Evolutionary conservation across 2,797 vertebrate genomes (phyloP).

Genomic region (Acipenser ruthenus): DNA sequence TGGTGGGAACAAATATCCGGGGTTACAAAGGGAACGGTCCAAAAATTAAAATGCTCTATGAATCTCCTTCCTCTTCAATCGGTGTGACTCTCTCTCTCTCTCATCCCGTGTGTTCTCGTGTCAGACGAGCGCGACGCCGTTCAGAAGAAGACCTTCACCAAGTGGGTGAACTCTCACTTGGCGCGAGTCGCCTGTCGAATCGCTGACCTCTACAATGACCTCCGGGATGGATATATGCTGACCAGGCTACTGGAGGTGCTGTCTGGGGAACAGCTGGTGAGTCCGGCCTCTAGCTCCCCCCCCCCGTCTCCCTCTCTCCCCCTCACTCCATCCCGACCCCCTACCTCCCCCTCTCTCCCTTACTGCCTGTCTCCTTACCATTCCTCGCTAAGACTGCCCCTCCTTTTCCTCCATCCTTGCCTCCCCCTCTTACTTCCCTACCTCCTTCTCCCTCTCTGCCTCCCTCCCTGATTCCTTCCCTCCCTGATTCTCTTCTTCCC

Average conservation of each 20-base stretch:
- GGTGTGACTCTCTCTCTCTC: background rate
- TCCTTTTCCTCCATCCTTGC: background rate
- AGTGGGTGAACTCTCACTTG: slow-evolving; percentile 89
- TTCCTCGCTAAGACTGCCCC: no score
- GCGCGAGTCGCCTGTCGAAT: slow-evolving; percentile 79
- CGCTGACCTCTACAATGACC: slow-evolving; percentile 79
- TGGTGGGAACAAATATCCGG: no score
- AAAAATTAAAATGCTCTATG: no score
- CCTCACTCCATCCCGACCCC: background rate
- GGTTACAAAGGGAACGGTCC: no score
- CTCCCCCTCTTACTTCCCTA: background rate
- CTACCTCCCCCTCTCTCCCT: background rate
- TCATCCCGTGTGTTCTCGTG: background rate
- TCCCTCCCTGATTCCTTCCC: background rate
- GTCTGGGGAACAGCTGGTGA: slow-evolving; percentile 84
- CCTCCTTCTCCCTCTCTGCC: background rate
- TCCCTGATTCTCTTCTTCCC: background rate
- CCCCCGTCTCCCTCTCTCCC: background rate
- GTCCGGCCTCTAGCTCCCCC: slow-evolving; percentile 20
- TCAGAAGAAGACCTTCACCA: slow-evolving; percentile 94
- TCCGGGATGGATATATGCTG: slow-evolving; percentile 82
- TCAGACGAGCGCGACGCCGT: slow-evolving; percentile 84
- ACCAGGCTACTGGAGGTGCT: slow-evolving; percentile 86
- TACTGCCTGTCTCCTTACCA: background rate
- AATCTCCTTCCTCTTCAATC: no score